A percentile compares a stretch with the other conserved stretches of the same genome.
Evolutionary conservation across 2,888 invertebrate species (phyloP).

Genomic region (Eupeodes luniger): DNA sequence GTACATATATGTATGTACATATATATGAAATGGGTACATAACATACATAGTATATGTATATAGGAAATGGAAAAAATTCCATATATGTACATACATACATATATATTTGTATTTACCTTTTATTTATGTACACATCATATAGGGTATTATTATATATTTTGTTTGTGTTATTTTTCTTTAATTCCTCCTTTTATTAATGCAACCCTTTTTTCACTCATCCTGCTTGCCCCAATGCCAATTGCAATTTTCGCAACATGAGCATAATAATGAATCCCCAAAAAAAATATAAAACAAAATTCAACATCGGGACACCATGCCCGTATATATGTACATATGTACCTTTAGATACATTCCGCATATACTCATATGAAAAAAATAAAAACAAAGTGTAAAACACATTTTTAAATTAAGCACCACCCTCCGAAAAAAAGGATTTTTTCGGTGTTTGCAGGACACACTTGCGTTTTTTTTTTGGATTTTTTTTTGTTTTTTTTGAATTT

Average conservation of each 20-base stretch:
- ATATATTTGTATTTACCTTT: constrained; percentile 29
- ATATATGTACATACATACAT: neutral
- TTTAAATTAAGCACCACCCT: constrained; percentile 76
- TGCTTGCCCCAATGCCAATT: constrained; percentile 66
- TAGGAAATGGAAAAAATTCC: neutral
- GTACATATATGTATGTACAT: constrained; percentile 22
- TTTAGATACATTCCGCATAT: constrained; percentile 8
- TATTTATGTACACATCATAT: constrained; percentile 19
- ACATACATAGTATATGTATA: neutral
- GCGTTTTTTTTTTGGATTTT: constrained; percentile 57
- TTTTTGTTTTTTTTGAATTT: constrained; percentile 22
- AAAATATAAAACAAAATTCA: constrained; percentile 25
- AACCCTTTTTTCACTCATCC: constrained; percentile 42
- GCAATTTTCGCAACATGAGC: constrained; percentile 76
- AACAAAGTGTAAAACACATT: constrained; percentile 74
- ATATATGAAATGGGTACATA: constrained; percentile 17
- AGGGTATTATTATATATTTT: constrained; percentile 47
- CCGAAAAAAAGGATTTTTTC: constrained; percentile 50
- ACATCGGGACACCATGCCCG: constrained; percentile 49
- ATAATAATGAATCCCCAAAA: constrained; percentile 75
- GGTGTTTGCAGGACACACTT: constrained; percentile 72
- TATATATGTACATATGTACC: neutral
- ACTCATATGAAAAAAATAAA: constrained; percentile 40
- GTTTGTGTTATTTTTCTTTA: constrained; percentile 54
- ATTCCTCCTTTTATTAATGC: constrained; percentile 75